Evolutionary conservation across 2,113 vertebrate species (phyloP), one percentile per base, ranked within the genome.

Genomic region (Lepus americanus): DNA sequence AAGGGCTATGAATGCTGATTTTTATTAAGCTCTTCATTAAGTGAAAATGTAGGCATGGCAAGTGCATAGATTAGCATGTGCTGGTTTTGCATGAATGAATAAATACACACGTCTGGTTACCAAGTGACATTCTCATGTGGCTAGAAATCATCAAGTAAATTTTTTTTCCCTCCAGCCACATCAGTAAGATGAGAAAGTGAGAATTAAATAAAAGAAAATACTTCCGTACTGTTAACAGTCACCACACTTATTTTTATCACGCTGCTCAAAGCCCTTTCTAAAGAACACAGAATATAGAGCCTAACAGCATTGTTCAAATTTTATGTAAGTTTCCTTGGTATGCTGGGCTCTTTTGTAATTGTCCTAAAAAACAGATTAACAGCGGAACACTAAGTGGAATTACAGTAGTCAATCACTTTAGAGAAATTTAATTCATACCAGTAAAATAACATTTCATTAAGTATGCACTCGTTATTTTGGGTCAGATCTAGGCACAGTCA

Each of bases 11-110:
- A 98, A 98, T 96, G 92, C 92, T 98, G 97, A 98, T 98, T 98
- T 98, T 98, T 98, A 98, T 98, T 98, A 98, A 98, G 94, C 89
- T 98, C 96, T 98, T 98, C 95, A 98, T 98, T 98, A 98, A 98
- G 95, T 92, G 96, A 98, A 97, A 98, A 97, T 80, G 80, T 92
- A 98, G 93, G 92, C 95, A 92, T 93, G 97, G 92, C 96, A 85
- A 97, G 94, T 96, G 94, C 91, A 77, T 88, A 87, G 73, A 97
- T 53, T 93, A 92, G 85, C 90, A 96, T 97, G 90, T 96, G 86
- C 77, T 96, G 79, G 13, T 91, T 89, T 90, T 78, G 79, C 12
- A 1, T 96, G 73, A 90, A 89, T 89, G 95, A 77, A 98, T 96
- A 96, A 97, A 93, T 81, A 88, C 66, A 92, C 29, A 74, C 49